Evolutionary conservation across 2,888 invertebrate genomes (phyloP), one percentile per base, ranked within the genome.

Genomic region (Dioctria rufipes): DNA sequence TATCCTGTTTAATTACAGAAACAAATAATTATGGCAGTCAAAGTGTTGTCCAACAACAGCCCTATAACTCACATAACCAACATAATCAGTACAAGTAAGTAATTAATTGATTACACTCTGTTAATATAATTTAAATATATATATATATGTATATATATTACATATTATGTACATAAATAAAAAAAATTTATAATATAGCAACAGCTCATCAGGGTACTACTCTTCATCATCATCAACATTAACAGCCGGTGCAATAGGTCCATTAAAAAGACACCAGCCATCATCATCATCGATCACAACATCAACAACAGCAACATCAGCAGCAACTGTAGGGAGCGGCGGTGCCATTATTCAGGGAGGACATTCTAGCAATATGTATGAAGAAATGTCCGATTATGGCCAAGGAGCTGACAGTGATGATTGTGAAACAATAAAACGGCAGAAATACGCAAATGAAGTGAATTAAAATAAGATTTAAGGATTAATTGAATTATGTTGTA

Each of bases 81-180:
- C 87, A 88, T 84, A 85, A 80, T 83, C 88, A 88, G 85, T 88
- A 87, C 85, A 88, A 85, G 88, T 88, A 60, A 85, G 86, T 84
- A 49, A 5, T 9, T 39, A 61, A 51, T 4, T 65, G 3, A 39
- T 65, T 39, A 65, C 11, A 25, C 11, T 43, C 4, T 37, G 39
- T 13, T 25, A 0, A 25, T 25, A 25, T 25, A 25, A 25, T 25
- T 25, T 25, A 25, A 25, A 25, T 25, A 25, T 25, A 25, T 25
- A 25, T 25, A 25, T 25, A 25, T 25, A 25, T n/a, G n/a, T 25
- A 25, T 25, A 25, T 25, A 25, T 25, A 25, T 25, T 25, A 25
- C 25, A 25, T 25, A 25, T 25, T 60, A 25, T 25, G 25, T 25
- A 25, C 25, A 25, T 25, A 25, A 25, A 25, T 25, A 25, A 25